Conservation (phyloP, 2,888 invertebrate species). For the Lasioglossum zephyrum region DNA sequence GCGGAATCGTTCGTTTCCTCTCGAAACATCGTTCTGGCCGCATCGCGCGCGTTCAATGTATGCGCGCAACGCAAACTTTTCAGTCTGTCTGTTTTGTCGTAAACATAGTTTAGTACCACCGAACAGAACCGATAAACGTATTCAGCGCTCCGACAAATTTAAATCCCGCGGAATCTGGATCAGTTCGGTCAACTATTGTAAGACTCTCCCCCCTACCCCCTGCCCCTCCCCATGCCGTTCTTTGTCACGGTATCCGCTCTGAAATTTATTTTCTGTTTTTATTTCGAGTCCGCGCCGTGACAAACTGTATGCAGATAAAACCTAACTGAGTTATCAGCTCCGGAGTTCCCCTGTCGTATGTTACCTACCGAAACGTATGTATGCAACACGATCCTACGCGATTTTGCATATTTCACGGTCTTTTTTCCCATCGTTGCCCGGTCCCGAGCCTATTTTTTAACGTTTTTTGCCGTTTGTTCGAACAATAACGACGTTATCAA, state of each 20-base stretch:
- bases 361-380: constrained; percentile 4
- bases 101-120: constrained; percentile 69
- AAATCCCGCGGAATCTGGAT: constrained; percentile 18
- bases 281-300: background rate
- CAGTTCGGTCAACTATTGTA: constrained; percentile 18
- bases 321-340: constrained; percentile 12
- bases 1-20: constrained; percentile 43
- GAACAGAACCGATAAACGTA: constrained; percentile 10
- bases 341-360: constrained; percentile 1
- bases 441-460: background rate
- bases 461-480: background rate
- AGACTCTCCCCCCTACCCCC: background rate
- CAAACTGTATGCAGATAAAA: constrained; percentile 8
- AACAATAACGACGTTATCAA: background rate
- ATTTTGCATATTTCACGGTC: constrained; percentile 4
- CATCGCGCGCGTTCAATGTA: constrained; percentile 12
- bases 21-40: constrained; percentile 31
- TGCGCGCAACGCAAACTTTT: constrained; percentile 68
- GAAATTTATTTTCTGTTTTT: background rate
- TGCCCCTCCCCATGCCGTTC: background rate
- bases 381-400: constrained; percentile 2
- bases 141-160: constrained; percentile 9
- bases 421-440: background rate
- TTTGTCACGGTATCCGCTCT: background rate
- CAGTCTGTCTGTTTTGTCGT: constrained; percentile 65